Evolutionary conservation across 2,888 invertebrate species (phyloP).

Genomic region (Drosophila hamatofila): DNA sequence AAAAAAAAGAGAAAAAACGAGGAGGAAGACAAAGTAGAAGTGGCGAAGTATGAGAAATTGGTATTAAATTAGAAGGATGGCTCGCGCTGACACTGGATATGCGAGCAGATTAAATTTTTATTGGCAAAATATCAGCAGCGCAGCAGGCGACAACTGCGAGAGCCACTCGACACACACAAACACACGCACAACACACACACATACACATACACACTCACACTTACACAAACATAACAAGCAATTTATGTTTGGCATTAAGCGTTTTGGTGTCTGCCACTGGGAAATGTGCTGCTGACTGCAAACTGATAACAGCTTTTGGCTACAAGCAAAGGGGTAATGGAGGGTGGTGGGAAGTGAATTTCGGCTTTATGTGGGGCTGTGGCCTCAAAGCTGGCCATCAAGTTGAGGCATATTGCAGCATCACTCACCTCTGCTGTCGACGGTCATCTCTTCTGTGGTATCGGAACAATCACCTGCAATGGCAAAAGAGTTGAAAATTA

Average conservation of each 20-base stretch:
- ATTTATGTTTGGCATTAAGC: conserved; percentile 77
- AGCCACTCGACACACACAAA: conserved; percentile 14
- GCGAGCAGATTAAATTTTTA: conserved; percentile 80
- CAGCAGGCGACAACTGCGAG: conserved; percentile 34
- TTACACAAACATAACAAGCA: conserved; percentile 27
- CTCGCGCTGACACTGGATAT: conserved; percentile 52
- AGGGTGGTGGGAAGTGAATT: background rate
- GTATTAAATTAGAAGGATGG: conserved; percentile 68
- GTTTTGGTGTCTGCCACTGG: conserved; percentile 59
- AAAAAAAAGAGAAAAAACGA: conserved; percentile 21
- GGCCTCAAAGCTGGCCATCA: background rate
- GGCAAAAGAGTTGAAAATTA: conserved; percentile 7
- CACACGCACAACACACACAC: conserved; percentile 8
- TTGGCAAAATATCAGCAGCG: conserved; percentile 75
- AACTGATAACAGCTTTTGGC: conserved; percentile 55
- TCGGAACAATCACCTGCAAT: conserved; percentile 85
- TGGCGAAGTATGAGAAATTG: conserved; percentile 29
- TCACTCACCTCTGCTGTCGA: conserved; percentile 85
- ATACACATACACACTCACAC: conserved; percentile 9
- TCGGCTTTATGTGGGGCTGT: background rate
- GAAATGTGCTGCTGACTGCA: conserved; percentile 53
- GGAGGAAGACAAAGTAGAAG: background rate
- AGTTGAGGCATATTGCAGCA: background rate
- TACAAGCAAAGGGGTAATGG: conserved; percentile 10
- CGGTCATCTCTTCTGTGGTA: conserved; percentile 85